Percentiles rank a stretch among this genome's conserved stretches.
phyloP scores from a whole-genome alignment of 2,888 invertebrate species.

The Orthosia gothica region DNA sequence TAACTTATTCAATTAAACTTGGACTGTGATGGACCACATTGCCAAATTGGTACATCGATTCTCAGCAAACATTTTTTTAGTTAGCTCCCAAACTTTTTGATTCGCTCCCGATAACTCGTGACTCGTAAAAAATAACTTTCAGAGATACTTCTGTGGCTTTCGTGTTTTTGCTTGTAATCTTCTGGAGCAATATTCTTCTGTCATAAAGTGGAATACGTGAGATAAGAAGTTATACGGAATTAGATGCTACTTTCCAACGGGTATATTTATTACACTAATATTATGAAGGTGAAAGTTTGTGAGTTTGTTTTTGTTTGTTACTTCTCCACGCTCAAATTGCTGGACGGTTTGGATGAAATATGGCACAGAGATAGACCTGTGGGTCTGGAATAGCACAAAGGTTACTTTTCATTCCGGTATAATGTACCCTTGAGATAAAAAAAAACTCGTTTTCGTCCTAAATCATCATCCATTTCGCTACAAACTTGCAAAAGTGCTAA shows the following conservation, averaged over 20 bases:
- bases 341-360: too few relatives aligned
- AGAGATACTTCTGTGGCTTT: constrained; percentile 19
- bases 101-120: constrained; percentile 25
- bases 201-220: constrained; percentile 7
- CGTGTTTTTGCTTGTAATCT: constrained; percentile 17
- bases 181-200: constrained; percentile 8
- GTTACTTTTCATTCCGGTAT: too few relatives aligned
- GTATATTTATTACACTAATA: neutral
- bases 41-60: constrained; percentile 32
- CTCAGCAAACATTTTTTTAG: constrained; percentile 28
- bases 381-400: too few relatives aligned
- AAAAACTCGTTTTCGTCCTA: too few relatives aligned
- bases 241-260: neutral
- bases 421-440: too few relatives aligned
- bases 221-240: constrained; percentile 23
- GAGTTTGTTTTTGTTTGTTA: too few relatives aligned
- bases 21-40: constrained; percentile 15
- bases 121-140: constrained; percentile 33
- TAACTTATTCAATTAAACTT: constrained; percentile 62
- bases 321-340: too few relatives aligned
- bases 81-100: constrained; percentile 34
- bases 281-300: too few relatives aligned
- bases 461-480: too few relatives aligned
- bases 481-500: too few relatives aligned
- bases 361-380: too few relatives aligned